These are phyloP conservation scores for Ypsolopha sequella DNA, from an alignment of 2,888 invertebrate genomes.

Conservation along the genomic window DNA sequence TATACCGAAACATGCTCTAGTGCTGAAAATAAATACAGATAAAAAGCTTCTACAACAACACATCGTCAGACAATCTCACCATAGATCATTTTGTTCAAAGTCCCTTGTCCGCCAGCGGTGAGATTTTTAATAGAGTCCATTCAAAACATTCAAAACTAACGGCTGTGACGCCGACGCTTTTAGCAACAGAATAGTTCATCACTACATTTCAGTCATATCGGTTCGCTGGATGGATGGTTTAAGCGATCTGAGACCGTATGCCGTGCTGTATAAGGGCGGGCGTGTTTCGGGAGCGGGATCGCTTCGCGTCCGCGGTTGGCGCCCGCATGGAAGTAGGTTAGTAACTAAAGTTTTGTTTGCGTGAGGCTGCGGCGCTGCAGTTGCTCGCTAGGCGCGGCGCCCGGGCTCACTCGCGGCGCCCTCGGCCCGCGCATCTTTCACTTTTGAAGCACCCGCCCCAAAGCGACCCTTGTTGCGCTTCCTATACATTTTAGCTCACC, in stretches of 20 bases:
- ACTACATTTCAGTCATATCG: conserved; percentile 44
- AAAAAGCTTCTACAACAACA: conserved; percentile 1
- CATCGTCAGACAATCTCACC: conserved; percentile 40
- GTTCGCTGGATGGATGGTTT: not conserved
- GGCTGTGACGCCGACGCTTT: conserved; percentile 10
- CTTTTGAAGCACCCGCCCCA: conserved; percentile 47
- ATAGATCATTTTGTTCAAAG: conserved; percentile 63
- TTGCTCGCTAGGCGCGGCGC: conserved; percentile 36
- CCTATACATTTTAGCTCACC: conserved; percentile 10
- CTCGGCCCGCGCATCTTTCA: conserved; percentile 52
- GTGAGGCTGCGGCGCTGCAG: conserved; percentile 67
- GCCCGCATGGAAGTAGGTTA: conserved; percentile 71
- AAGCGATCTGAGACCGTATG: conserved; percentile 7
- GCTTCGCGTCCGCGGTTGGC: conserved; percentile 49
- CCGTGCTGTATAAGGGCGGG: conserved; percentile 19
- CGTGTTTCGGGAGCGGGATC: conserved; percentile 26
- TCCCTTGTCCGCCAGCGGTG: conserved; percentile 33
- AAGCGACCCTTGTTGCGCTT: conserved; percentile 25
- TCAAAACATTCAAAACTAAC: conserved; percentile 46
- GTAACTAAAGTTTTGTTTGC: conserved; percentile 71
- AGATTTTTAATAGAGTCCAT: conserved; percentile 37
- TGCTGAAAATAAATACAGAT: not conserved
- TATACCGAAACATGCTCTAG: no score
- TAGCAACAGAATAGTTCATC: conserved; percentile 44
- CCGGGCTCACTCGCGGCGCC: conserved; percentile 23